Evolutionary conservation across 2,888 invertebrate genomes (phyloP).

Genomic region (Hirtodrosophila histrioides): DNA sequence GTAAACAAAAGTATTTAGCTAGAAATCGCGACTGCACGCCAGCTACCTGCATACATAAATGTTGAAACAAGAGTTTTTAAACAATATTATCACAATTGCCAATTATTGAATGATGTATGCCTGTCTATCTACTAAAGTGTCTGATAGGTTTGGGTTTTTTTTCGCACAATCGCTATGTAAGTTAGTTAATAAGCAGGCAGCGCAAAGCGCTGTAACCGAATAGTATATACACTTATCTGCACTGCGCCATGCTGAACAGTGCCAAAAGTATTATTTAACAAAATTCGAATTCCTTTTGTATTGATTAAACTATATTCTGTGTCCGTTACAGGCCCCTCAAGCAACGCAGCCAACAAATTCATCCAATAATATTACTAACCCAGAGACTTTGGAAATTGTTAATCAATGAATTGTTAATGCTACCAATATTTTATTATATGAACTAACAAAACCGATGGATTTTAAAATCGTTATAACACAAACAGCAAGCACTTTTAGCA

Average conservation of each 20-base stretch:
- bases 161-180: constrained; percentile 3
- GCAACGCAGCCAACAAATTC: not conserved
- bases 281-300: not conserved
- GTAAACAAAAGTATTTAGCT: constrained; percentile 14
- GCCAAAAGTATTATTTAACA: constrained; percentile 9
- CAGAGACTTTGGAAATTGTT: not conserved
- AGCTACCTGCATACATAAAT: constrained; percentile 23
- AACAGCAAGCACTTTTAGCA: constrained; percentile 1
- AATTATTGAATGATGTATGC: constrained; percentile 1
- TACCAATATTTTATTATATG: constrained; percentile 10
- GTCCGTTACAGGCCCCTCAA: not conserved
- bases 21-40: constrained; percentile 13
- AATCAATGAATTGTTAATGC: constrained; percentile 10
- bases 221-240: not conserved
- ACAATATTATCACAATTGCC: constrained; percentile 6
- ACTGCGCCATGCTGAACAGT: not conserved
- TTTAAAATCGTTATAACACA: not conserved
- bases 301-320: constrained; percentile 2
- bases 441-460: constrained; percentile 3
- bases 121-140: not conserved
- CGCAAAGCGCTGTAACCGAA: constrained; percentile 13
- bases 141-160: not conserved
- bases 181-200: not conserved
- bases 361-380: constrained; percentile 1
- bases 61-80: constrained; percentile 4